Evolutionary conservation across 2,797 vertebrate genomes (phyloP), one percentile per base, ranked within the genome.

Genomic region (Neosilurus mollespiculum): DNA sequence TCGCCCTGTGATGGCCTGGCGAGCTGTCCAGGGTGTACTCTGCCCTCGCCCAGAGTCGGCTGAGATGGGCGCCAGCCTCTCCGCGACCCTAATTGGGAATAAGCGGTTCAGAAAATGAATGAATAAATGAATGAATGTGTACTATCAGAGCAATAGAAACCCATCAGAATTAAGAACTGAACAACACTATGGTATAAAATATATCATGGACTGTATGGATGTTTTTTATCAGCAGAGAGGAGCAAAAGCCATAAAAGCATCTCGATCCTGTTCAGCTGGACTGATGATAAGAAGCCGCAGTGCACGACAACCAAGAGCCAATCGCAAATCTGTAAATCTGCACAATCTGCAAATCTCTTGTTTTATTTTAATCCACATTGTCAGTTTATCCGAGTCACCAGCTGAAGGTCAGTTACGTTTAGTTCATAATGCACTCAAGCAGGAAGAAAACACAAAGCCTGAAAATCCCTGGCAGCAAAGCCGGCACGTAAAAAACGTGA

Each of bases 371-470:
- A 86, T 75, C 64, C 49, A 66, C 58, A 34, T 77, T 69, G 73
- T 82, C 81, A 49, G 79, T 43, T 69, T 81, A 76, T 80, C 72
- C 49, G 67, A 84, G 66, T 78, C 83, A 77, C 78, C 84, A 85
- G 80, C 67, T n/a, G 66, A 81, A 86, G 75, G 67, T 86, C 80
- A 72, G 78, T 59, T 53, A 15, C 24, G 43, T 15, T 53, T 15
- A 51, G 16, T 3, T 53, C 49, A 24, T 3, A 22, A 51, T 43
- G 69, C 11, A 1, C 22, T 51, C 78, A 86, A 9, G 0, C 37
- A 49, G 9, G 4, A 72, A 75, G 65, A 70, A 80, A 20, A 78
- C 59, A 75, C 43, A 73, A 78, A 79, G 26, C 8, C 53, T 6
- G 51, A 18, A 56, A 76, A 73, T 49, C 79, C 59, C 77, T 75